Evolutionary conservation across 2,113 vertebrate genomes (phyloP).

Genomic region (Lophura nycthemera): DNA sequence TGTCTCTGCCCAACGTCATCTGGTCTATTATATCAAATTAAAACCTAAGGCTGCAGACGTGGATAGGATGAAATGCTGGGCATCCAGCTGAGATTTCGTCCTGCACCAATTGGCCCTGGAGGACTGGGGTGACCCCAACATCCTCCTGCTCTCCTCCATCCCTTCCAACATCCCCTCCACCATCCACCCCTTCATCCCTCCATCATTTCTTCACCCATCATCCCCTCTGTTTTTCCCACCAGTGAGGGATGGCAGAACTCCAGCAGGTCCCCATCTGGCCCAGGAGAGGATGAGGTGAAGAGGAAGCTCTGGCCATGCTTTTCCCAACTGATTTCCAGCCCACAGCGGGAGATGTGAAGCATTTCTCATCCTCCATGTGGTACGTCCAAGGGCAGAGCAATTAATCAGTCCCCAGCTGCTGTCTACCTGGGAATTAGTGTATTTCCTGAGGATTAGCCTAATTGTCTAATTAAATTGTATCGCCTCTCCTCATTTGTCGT

Average conservation of each 20-base stretch:
- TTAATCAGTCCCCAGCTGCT: not conserved
- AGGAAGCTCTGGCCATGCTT: not conserved
- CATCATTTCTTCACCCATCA: not conserved
- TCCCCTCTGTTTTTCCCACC: not conserved
- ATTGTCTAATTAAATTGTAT: not conserved
- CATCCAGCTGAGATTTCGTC: not conserved
- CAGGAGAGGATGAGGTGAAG: not conserved
- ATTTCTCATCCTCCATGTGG: not conserved
- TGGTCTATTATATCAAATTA: not conserved
- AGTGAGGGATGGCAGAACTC: not conserved
- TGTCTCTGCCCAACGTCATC: too few relatives aligned
- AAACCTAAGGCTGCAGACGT: not conserved
- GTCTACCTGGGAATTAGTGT: slow-evolving; percentile 26
- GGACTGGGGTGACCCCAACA: not conserved
- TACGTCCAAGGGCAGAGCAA: not conserved
- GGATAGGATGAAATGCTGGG: not conserved
- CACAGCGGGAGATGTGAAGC: not conserved
- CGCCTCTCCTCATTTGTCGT: not conserved
- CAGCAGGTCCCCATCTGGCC: not conserved
- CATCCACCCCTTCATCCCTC: not conserved
- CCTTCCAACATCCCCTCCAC: not conserved
- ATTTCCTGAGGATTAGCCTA: slow-evolving; percentile 26
- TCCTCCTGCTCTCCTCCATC: fast-evolving
- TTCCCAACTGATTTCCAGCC: not conserved
- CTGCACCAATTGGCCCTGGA: not conserved